Base-by-base conservation (phyloP, 2,797 vertebrate species). In the Rhabdomys pumilio region DNA sequence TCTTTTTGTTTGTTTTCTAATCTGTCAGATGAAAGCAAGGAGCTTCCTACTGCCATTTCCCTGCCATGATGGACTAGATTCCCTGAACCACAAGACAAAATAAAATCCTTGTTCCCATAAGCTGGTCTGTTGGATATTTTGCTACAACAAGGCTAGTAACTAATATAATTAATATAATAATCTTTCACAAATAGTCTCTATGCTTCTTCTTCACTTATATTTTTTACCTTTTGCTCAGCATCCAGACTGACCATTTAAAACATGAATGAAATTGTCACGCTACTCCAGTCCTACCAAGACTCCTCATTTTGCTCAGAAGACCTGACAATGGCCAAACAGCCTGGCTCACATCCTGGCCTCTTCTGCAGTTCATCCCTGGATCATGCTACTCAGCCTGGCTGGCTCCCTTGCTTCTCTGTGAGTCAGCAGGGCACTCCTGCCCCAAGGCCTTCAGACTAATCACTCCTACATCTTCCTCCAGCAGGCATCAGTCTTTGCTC, bases 221-320 rank as follows among this genome's bases (percentile, higher is more conserved):
- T 15, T 38, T 73, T 93, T 76, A 26, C 75, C 20, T 89, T 17
- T 91, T 34, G 77, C 17, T 29, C 8, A 85, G 31, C 61, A 93
- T 55, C 72, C 61, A 96, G 57, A 94, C 11, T 20, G 55, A 59
- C 4, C 69, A 61, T 79, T 87, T 69, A 80, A 94, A 94, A 85
- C 29, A 89, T 53, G 87, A 73, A 72, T 81, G 69, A 79, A 67
- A 38, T 63, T 55, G 13, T 92, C 94, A 17, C 91, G 86, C 38
- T 92, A 89, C 63, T 82, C 80, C 90, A 96, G 91, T 22, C 24
- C 81, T 75, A 12, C 53, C 47, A 76, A 93, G 91, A 77, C 8
- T 67, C 34, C 75, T 76, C 77, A 65, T 31, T 83, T 92, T 34
- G 29, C n/a, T 92, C 26, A 69, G 5, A 89, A 93, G 82, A 65